Evolutionary conservation across 2,888 invertebrate species (phyloP).

Genomic region (Meliscaeva auricollis): DNA sequence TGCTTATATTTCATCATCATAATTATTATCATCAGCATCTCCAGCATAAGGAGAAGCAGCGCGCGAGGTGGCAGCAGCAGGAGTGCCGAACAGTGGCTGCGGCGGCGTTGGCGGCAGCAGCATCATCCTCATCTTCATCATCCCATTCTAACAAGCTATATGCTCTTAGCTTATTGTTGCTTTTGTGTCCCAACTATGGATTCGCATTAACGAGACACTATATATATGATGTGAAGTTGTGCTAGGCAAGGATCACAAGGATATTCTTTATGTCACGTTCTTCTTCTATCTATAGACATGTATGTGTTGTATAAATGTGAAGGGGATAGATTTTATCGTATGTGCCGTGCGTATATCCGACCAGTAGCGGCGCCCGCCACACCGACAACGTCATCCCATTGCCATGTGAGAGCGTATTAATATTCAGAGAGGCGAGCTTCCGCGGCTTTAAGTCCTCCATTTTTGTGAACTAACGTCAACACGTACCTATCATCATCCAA

Average conservation of each 20-base stretch:
- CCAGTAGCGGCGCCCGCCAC: too few species aligned
- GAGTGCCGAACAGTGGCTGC: slow-evolving; percentile 28
- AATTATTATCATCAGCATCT: slow-evolving; percentile 73
- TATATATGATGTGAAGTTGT: not conserved
- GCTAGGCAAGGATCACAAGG: slow-evolving; percentile 42
- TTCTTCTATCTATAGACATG: not conserved
- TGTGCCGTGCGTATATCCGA: slow-evolving; percentile 55
- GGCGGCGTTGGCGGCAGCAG: slow-evolving; percentile 22
- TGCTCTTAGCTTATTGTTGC: slow-evolving; percentile 63
- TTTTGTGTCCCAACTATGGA: slow-evolving; percentile 68
- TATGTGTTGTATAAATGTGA: not conserved
- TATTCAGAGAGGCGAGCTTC: slow-evolving; percentile 62
- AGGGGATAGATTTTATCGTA: slow-evolving; percentile 1
- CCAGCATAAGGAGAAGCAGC: slow-evolving; percentile 44
- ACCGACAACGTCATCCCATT: too few species aligned
- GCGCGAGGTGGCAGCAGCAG: slow-evolving; percentile 28
- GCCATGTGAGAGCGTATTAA: slow-evolving; percentile 49
- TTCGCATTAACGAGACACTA: slow-evolving; percentile 61
- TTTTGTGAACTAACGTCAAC: slow-evolving; percentile 52
- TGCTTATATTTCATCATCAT: slow-evolving; percentile 75
- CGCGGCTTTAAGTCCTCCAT: slow-evolving; percentile 62
- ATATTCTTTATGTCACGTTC: slow-evolving; percentile 69
- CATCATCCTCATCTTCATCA: slow-evolving; percentile 17
- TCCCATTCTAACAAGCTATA: slow-evolving; percentile 20
- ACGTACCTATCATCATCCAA: slow-evolving; percentile 52